Base-by-base conservation (phyloP, 2,797 vertebrate species). In the Sternotherus odoratus region DNA sequence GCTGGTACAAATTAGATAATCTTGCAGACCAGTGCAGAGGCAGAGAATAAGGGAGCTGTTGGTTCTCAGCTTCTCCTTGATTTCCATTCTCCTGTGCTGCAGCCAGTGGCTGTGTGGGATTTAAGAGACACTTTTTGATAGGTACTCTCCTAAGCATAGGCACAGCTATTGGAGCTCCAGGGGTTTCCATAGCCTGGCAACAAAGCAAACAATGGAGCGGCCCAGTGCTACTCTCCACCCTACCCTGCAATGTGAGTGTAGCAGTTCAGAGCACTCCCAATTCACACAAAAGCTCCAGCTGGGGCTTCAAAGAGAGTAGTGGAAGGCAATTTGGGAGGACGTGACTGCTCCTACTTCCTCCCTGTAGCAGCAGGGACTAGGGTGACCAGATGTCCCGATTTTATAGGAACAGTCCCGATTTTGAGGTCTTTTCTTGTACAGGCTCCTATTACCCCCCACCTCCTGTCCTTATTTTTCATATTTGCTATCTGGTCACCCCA, bases 121-220 rank as follows among this genome's bases (percentile, higher is more conserved):
- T 48, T 56, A 46, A 56, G 13, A 39, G 26, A 15, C 54, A n/a
- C 69, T 57, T 80, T 91, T 86, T 85, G 85, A 87, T 6, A 72
- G 10, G 86, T 72, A 39, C 81, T 72, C 86, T 60, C 49, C 60
- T 84, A 50, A 94, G 87, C 91, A 50, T 56, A 86, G 74, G 7
- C 56, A 30, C 54, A 12, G 63, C 46, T 69, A 77, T 51, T 24
- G 39, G 78, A 12, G 9, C 2, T 24, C 28, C 12, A 10, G 10
- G 2, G 10, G 66, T 43, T 56, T 66, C 1, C 1, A 36, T 0
- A 90, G 54, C 49, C 33, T n/a, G 1, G 50, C 50, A 72, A 54
- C 60, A 78, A 89, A 63, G 43, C 17, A 77, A 6, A 12, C 50
- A 66, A 23, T 54, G 46, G 30, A 74, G 28, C 13, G 5, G 15